Evolutionary conservation across 2,797 vertebrate genomes (phyloP).

Genomic region (Spatula clypeata): DNA sequence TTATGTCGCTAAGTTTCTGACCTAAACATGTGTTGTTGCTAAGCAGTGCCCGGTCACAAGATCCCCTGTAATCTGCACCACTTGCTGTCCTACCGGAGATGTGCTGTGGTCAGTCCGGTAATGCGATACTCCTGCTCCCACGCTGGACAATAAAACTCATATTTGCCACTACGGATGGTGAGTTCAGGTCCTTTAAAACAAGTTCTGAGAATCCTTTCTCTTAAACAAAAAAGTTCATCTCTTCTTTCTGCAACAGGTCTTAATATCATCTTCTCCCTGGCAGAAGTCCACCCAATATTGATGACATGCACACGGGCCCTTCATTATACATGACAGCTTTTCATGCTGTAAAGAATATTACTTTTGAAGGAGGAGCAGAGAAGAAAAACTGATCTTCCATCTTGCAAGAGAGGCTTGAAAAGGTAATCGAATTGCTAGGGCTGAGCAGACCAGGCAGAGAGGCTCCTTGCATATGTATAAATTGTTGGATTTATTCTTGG

Average conservation of each 20-base stretch:
- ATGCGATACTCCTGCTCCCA: not conserved
- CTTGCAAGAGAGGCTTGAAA: not conserved
- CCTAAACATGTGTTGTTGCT: constrained; percentile 30
- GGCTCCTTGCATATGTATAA: not conserved
- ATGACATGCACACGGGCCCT: not conserved
- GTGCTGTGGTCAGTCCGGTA: not conserved
- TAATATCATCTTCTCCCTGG: not conserved
- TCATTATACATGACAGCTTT: not conserved
- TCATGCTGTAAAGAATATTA: not conserved
- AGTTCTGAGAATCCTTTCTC: not conserved
- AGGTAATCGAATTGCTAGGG: not conserved
- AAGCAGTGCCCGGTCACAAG: constrained; percentile 28
- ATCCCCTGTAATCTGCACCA: constrained; percentile 2
- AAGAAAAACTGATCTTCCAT: not conserved
- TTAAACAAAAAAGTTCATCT: not conserved
- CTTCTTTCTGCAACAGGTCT: not conserved
- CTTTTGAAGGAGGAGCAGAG: not conserved
- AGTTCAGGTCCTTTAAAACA: not conserved
- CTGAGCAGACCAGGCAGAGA: not conserved
- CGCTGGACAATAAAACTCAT: not conserved
- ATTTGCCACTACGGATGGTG: not conserved
- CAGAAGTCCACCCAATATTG: not conserved
- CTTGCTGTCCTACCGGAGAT: constrained; percentile 19
- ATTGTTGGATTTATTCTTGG: not conserved
- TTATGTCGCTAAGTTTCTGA: constrained; percentile 31